Base-by-base conservation (phyloP, 2,888 invertebrate species). In the Thera britannica region DNA sequence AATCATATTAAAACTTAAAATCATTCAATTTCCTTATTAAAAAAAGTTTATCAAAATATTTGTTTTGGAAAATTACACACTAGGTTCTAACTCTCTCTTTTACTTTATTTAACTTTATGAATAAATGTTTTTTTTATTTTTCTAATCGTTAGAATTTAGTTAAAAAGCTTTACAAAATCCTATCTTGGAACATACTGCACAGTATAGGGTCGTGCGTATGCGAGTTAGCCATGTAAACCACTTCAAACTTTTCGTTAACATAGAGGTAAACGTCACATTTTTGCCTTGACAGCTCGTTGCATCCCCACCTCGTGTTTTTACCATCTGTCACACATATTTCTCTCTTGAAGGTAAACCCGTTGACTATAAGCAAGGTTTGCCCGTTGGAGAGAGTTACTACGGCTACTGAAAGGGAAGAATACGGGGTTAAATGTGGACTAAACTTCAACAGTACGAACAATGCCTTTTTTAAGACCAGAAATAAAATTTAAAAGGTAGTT, bases 171-270 rank as follows among this genome's bases (percentile, higher is more conserved):
- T 66, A 70, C 63, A 70, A 83, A 51, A 90, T 89, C 74, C 81
- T 83, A 55, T 89, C 83, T 75, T 89, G 87, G 62, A 89, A 86
- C 52, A 88, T 79, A 12, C 83, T 78, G 74, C 89, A 89, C 2
- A 90, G 72, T 52, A 86, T 83, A 3, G 90, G 90, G 48, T 90
- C 88, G 58, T 90, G 90, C 2, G 83, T 89, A 73, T 90, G 90
- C 23, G 76, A 74, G 60, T 89, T 87, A 2, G 78, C 82, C 64
- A 84, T 83, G n/a, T 79, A 80, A 2, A 85, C 77, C 3, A 90
- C 80, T 77, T 90, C 86, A 67, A 82, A 90, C 72, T 86, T 87
- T 4, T 88, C 85, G 69, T 90, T 90, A 12, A 89, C 85, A 64
- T 87, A 85, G 2, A 88, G 80, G 69, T 84, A 90, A 0, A 88